These are phyloP conservation scores for Hyphantria cunea DNA, from an alignment of 1,140 invertebrate genomes.

Conservation along the genomic window DNA sequence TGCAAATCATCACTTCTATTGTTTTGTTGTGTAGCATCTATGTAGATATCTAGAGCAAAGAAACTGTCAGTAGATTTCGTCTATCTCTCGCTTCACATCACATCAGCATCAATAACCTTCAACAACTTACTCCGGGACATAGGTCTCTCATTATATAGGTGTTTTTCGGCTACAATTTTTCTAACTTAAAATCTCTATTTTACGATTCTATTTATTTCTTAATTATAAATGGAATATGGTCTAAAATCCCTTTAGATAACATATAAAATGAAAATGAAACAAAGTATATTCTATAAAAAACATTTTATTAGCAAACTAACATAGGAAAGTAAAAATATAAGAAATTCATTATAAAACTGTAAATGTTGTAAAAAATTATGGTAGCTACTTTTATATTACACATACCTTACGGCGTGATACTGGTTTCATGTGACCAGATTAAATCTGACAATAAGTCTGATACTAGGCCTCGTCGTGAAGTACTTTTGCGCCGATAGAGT, in stretches of 20 bases:
- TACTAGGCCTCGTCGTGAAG: slow-evolving; percentile 21
- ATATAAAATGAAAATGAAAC: slow-evolving; percentile 29
- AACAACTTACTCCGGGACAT: too few species aligned
- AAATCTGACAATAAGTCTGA: slow-evolving; percentile 38
- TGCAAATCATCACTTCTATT: too few species aligned
- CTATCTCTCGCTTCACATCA: too few species aligned
- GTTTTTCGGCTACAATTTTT: too few species aligned
- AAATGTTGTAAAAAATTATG: slow-evolving; percentile 74
- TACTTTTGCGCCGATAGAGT: slow-evolving; percentile 26
- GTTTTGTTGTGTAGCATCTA: too few species aligned
- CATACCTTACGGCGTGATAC: slow-evolving; percentile 44
- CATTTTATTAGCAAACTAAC: slow-evolving; percentile 81
- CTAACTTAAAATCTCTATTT: too few species aligned
- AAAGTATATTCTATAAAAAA: slow-evolving; percentile 59
- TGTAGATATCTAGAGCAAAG: too few species aligned
- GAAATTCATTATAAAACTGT: slow-evolving; percentile 76
- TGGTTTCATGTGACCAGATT: slow-evolving; percentile 56
- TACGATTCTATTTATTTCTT: too few species aligned
- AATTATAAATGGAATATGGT: too few species aligned
- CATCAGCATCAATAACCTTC: too few species aligned
- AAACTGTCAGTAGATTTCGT: too few species aligned
- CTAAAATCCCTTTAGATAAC: neutral
- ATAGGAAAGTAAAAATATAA: slow-evolving; percentile 80
- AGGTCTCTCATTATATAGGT: too few species aligned
- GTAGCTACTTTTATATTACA: slow-evolving; percentile 64